Conservation (phyloP, 2,797 vertebrate genomes). For the Rhyacichthys aspro region DNA sequence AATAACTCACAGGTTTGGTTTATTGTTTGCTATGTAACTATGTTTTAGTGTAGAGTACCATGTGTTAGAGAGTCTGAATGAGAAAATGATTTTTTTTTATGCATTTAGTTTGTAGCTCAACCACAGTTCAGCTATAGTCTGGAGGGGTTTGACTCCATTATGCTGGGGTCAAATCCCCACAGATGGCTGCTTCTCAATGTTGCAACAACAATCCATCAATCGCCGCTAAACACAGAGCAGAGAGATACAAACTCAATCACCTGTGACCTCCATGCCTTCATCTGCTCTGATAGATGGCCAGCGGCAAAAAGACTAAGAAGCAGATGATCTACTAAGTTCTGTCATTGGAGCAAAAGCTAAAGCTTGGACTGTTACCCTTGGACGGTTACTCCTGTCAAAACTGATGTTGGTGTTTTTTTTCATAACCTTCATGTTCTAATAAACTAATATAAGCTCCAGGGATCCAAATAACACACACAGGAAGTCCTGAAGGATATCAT, state of each 20-base stretch:
- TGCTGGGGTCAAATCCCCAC: constrained; percentile 29
- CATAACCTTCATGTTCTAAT: not conserved
- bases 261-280: constrained; percentile 53
- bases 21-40: constrained; percentile 1
- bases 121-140: constrained; percentile 17
- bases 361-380: not conserved
- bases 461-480: constrained; percentile 5
- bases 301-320: constrained; percentile 43
- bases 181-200: constrained; percentile 9
- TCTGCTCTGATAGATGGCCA: constrained; percentile 39
- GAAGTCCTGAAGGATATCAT: constrained; percentile 16
- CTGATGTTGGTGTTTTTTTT: not conserved
- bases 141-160: constrained; percentile 24
- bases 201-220: constrained; percentile 47
- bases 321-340: constrained; percentile 52
- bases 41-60: constrained; percentile 2
- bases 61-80: constrained; percentile 12
- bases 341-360: not conserved
- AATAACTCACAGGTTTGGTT: not conserved
- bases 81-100: constrained; percentile 13
- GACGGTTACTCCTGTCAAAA: not conserved
- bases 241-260: constrained; percentile 43
- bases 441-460: constrained; percentile 16
- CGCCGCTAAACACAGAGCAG: constrained; percentile 32
- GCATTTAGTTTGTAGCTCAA: no score